These are phyloP conservation scores for Tinea semifulvella DNA, from an alignment of 2,888 invertebrate genomes.

Conservation along the genomic window DNA sequence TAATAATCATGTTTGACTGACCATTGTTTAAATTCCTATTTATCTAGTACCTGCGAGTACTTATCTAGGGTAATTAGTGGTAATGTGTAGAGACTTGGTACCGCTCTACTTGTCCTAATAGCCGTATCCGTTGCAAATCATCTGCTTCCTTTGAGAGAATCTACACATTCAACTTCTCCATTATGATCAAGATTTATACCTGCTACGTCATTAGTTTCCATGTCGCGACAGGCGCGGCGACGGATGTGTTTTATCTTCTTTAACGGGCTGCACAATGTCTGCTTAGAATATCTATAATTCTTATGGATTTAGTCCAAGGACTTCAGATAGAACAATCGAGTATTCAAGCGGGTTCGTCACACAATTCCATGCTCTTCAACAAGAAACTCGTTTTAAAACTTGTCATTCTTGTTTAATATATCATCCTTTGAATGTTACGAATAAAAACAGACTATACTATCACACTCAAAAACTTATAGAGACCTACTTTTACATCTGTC, in stretches of 20 bases:
- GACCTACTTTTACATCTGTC: no score
- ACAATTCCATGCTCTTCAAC: background rate
- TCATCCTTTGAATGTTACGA: no score
- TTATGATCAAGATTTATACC: constrained; percentile 63
- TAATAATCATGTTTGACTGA: background rate
- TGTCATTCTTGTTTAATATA: no score
- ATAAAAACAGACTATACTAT: no score
- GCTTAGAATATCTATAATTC: constrained; percentile 4
- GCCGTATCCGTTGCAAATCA: constrained; percentile 63
- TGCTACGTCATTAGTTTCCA: constrained; percentile 55
- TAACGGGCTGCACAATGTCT: constrained; percentile 8
- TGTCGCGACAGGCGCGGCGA: constrained; percentile 38
- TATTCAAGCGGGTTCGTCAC: background rate
- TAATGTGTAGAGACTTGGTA: background rate
- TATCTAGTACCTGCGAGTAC: no score
- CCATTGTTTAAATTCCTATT: background rate
- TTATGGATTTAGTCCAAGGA: constrained; percentile 9
- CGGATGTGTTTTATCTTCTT: constrained; percentile 14
- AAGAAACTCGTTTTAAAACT: constrained; percentile 3
- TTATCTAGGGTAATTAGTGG: background rate
- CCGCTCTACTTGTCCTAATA: constrained; percentile 51
- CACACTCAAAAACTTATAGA: no score
- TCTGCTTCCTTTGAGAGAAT: constrained; percentile 49
- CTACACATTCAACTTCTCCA: constrained; percentile 37
- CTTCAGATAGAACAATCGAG: background rate